Conservation (phyloP, 2,888 invertebrate species). For the Ischnus inquisitorius region DNA sequence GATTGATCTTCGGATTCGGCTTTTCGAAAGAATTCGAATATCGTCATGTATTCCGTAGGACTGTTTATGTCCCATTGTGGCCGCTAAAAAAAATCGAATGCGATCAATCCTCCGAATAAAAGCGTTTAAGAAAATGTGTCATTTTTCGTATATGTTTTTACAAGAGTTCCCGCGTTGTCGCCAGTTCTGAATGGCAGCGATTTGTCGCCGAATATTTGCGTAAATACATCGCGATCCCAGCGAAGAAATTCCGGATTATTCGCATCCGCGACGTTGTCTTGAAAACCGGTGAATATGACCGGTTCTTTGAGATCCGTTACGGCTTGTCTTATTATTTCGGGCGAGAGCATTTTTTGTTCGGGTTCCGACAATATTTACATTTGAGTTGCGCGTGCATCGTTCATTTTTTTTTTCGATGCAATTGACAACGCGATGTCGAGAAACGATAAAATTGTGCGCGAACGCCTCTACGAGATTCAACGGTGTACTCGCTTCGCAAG, state of each 20-base stretch:
- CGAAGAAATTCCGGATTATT: conserved; percentile 87
- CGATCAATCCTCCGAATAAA: neutral
- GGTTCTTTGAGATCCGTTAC: conserved; percentile 84
- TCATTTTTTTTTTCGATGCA: neutral
- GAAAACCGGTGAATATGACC: conserved; percentile 86
- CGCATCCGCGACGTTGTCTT: conserved; percentile 78
- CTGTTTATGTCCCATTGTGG: conserved; percentile 94
- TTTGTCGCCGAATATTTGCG: conserved; percentile 86
- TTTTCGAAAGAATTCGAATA: conserved; percentile 88
- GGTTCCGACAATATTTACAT: neutral
- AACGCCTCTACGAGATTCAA: neutral
- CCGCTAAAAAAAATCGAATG: conserved; percentile 77
- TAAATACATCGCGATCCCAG: conserved; percentile 89
- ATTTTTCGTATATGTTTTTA: conserved; percentile 70
- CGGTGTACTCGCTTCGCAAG: neutral
- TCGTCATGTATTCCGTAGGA: conserved; percentile 87
- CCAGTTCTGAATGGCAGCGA: conserved; percentile 87
- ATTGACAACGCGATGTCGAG: neutral
- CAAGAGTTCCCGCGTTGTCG: conserved; percentile 81
- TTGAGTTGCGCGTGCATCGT: neutral
- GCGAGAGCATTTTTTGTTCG: conserved; percentile 55
- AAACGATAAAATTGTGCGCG: neutral
- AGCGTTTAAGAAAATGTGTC: conserved; percentile 3
- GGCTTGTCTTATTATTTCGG: conserved; percentile 72
- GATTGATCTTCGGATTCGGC: conserved; percentile 77